A percentile compares a stretch with the other conserved stretches of the same genome.
These are phyloP conservation scores for Mobula birostris DNA, from an alignment of 2,113 vertebrate genomes.

Conservation along the genomic window DNA sequence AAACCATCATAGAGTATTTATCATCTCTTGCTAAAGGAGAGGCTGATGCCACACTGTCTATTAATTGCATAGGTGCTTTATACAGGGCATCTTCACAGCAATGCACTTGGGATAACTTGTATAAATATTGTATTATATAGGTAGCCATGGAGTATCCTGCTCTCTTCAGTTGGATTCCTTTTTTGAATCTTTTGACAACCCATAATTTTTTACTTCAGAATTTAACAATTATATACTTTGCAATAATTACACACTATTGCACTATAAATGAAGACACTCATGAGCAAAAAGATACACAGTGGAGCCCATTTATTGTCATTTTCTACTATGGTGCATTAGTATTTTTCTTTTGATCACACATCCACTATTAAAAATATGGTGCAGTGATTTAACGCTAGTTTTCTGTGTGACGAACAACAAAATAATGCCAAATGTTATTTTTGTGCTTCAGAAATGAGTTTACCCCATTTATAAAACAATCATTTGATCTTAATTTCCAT, in stretches of 20 bases:
- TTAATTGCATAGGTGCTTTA: neutral
- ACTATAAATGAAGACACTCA: slow-evolving; percentile 28
- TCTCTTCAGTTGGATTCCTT: slow-evolving; percentile 8
- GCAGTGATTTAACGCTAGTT: slow-evolving; percentile 1
- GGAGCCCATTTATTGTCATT: slow-evolving; percentile 34
- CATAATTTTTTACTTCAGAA: slow-evolving; percentile 35
- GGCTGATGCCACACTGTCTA: neutral
- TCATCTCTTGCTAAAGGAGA: neutral
- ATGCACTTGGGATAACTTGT: neutral
- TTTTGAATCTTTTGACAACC: slow-evolving; percentile 29
- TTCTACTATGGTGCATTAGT: slow-evolving; percentile 28
- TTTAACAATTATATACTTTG: slow-evolving; percentile 36
- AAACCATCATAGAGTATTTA: neutral
- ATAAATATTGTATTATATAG: slow-evolving; percentile 33
- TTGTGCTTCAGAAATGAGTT: neutral
- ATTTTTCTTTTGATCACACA: slow-evolving; percentile 7
- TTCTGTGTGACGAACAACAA: neutral
- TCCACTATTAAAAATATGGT: neutral
- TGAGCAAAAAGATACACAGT: slow-evolving; percentile 31
- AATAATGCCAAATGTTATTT: neutral
- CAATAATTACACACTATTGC: slow-evolving; percentile 31
- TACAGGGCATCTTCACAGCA: neutral
- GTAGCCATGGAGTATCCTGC: slow-evolving; percentile 1
- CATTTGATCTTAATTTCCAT: neutral
- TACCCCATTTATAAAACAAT: neutral